Base-by-base conservation (phyloP, 2,888 invertebrate genomes). In the Emmelina monodactyla region DNA sequence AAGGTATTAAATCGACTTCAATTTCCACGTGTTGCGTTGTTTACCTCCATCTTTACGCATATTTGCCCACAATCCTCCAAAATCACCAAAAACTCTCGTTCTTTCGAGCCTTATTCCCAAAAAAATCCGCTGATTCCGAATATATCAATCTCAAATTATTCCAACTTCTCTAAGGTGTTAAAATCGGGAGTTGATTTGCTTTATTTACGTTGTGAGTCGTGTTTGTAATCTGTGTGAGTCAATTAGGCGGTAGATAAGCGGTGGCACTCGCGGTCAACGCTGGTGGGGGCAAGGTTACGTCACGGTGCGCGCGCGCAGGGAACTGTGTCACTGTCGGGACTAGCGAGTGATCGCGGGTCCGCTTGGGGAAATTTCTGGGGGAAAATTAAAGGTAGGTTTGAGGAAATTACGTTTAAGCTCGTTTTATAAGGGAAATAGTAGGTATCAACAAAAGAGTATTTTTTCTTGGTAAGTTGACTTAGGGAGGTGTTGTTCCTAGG, bases 91-190 rank as follows among this genome's bases (percentile, higher is more conserved):
- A 25, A 25, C 9, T 3, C 3, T 10, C 25, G 25, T 25, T 25
- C n/a, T 29, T 51, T 50, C 33, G 38, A 51, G 42, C 53, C 57
- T 54, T 28, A 29, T 32, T 2, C 16, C 38, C 34, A 2, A 41
- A 46, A 54, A 43, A 44, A 37, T 16, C 9, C 19, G 12, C 16
- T 47, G 47, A 51, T 39, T 35, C 32, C 14, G 37, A 31, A 35
- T 14, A 11, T 36, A 19, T 4, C 11, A 34, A 28, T 32, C 5
- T 42, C 45, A 44, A 41, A 31, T 9, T 3, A 35, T 41, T 58
- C 47, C 12, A 46, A 28, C 32, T 25, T n/a, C 32, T 14, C 41
- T 35, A 58, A 55, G 42, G 39, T 29, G 5, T 13, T 42, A 16
- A 51, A 51, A 45, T 60, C 40, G 37, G 41, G 22, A 37, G 15